phyloP scores from a whole-genome alignment of 2,113 vertebrate genomes.

The Sapayoa aenigma region DNA sequence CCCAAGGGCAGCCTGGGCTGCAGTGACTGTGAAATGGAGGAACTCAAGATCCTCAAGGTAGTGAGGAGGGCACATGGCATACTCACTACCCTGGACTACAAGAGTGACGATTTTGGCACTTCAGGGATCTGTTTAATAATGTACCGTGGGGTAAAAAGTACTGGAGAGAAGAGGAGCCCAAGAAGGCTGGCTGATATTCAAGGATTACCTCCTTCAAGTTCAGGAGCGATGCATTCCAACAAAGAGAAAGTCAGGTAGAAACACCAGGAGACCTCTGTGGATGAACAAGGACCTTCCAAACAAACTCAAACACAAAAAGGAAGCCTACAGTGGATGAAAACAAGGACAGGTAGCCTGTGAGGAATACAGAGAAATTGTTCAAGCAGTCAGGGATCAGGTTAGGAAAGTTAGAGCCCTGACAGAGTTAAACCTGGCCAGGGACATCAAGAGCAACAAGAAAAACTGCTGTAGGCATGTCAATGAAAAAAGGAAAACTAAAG shows the following conservation, averaged over 20 bases:
- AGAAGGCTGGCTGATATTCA: neutral
- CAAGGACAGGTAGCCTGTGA: neutral
- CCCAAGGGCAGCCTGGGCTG: neutral
- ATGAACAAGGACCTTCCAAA: neutral
- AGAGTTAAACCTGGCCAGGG: neutral
- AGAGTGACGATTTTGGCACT: neutral
- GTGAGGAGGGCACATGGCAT: neutral
- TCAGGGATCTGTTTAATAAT: neutral
- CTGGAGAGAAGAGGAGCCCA: neutral
- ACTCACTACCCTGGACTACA: neutral
- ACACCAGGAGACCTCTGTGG: neutral
- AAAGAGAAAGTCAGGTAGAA: neutral
- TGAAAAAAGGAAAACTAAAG: neutral
- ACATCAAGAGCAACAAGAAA: neutral
- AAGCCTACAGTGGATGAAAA: neutral
- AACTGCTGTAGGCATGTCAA: neutral
- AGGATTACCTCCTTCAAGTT: neutral
- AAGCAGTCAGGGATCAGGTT: neutral
- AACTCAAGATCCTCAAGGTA: neutral
- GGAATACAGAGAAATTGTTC: neutral
- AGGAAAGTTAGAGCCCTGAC: neutral
- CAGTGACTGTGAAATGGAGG: neutral
- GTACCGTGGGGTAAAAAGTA: neutral
- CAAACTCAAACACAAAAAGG: neutral
- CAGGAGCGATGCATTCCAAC: neutral